These are phyloP conservation scores for Brachionus rubens DNA, from an alignment of 1,140 invertebrate genomes.

Conservation along the genomic window DNA sequence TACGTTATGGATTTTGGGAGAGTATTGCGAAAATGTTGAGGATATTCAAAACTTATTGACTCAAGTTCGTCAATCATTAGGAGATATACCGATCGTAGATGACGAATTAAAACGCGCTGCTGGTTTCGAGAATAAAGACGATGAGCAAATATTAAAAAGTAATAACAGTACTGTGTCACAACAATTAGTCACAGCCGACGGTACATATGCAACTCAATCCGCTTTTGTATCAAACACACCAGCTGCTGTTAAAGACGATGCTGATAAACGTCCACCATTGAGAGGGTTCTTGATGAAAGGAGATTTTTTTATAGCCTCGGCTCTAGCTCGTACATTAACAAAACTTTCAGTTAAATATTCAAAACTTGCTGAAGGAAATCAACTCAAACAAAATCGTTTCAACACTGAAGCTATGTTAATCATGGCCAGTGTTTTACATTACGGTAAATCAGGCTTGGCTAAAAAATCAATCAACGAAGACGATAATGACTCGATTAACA, in stretches of 20 bases:
- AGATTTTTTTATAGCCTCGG: constrained; percentile 91
- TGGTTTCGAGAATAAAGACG: constrained; percentile 61
- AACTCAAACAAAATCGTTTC: constrained; percentile 59
- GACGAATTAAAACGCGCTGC: constrained; percentile 70
- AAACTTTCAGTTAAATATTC: constrained; percentile 81
- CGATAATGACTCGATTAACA: constrained; percentile 82
- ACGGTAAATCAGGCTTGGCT: constrained; percentile 71
- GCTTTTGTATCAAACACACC: constrained; percentile 70
- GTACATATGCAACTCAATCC: constrained; percentile 95
- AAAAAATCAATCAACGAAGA: constrained; percentile 81
- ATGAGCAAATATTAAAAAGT: constrained; percentile 55
- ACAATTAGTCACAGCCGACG: constrained; percentile 68
- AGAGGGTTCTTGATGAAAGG: constrained; percentile 85
- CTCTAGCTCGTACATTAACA: constrained; percentile 80
- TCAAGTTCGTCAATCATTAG: constrained; percentile 72
- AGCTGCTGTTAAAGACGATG: constrained; percentile 16
- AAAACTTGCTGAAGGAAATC: constrained; percentile 50
- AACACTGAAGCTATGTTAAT: constrained; percentile 81
- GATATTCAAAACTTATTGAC: constrained; percentile 77
- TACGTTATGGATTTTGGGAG: constrained; percentile 95
- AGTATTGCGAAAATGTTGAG: constrained; percentile 76
- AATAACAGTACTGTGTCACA: constrained; percentile 51
- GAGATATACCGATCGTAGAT: constrained; percentile 82
- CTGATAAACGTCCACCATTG: constrained; percentile 72
- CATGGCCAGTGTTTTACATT: constrained; percentile 78